Evolutionary conservation across 2,113 vertebrate species (phyloP).

Genomic region (Dendrocopos noguchii): DNA sequence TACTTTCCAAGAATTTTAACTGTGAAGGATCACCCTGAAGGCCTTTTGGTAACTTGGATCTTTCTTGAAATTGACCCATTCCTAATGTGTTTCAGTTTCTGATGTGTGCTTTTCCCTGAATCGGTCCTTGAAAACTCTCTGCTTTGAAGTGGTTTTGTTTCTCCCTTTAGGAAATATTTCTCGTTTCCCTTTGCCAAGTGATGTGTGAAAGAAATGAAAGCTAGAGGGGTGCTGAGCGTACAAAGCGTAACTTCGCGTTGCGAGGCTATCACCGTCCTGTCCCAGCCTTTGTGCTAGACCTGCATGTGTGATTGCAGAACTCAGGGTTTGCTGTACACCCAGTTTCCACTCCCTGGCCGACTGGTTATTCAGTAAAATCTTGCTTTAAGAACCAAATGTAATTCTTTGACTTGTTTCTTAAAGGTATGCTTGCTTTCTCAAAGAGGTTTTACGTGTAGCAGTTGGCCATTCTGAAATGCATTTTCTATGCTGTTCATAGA

Average conservation of each 20-base stretch:
- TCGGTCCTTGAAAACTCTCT: not conserved
- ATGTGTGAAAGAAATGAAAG: not conserved
- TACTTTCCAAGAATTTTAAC: constrained; percentile 14
- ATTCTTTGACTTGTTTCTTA: not conserved
- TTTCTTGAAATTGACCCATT: not conserved
- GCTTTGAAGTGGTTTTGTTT: not conserved
- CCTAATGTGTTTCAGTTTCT: not conserved
- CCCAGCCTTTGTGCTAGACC: not conserved
- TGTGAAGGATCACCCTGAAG: not conserved
- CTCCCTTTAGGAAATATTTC: not conserved
- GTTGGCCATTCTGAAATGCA: not conserved
- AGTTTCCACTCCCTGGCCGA: not conserved
- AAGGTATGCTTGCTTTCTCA: not conserved
- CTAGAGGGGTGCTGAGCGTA: not conserved
- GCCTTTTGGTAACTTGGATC: constrained; percentile 26
- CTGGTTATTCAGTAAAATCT: not conserved
- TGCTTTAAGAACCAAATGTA: not conserved
- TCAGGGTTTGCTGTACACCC: not conserved
- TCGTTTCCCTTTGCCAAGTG: not conserved
- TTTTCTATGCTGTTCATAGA: not conserved
- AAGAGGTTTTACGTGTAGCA: not conserved
- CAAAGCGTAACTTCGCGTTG: not conserved
- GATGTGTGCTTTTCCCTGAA: not conserved
- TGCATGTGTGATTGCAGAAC: not conserved
- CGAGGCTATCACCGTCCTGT: not conserved